Percentiles rank a stretch among this genome's conserved stretches.
These are phyloP conservation scores for Anser cygnoides DNA, from an alignment of 2,113 vertebrate genomes.

Conservation along the genomic window DNA sequence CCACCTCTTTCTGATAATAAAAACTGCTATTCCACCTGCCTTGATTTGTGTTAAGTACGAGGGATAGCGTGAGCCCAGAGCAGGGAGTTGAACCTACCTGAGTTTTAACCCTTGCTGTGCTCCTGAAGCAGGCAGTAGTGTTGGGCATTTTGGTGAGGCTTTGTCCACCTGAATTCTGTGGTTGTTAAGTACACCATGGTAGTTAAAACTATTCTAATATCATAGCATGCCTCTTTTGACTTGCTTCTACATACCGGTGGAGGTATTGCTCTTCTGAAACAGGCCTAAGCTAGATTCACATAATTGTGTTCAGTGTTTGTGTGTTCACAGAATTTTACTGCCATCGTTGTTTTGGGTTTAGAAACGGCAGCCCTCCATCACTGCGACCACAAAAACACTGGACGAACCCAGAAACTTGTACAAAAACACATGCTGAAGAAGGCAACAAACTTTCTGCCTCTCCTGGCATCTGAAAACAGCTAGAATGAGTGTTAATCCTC, in stretches of 20 bases:
- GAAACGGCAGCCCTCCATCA: background rate
- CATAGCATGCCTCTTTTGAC: background rate
- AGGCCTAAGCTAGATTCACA: background rate
- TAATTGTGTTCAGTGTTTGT: background rate
- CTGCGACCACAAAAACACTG: background rate
- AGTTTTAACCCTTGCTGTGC: background rate
- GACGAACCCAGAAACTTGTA: background rate
- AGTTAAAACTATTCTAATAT: background rate
- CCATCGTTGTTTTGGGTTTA: background rate
- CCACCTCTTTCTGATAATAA: background rate
- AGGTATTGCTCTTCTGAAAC: background rate
- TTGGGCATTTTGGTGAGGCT: background rate
- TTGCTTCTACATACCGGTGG: background rate
- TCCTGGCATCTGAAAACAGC: background rate
- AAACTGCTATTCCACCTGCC: background rate
- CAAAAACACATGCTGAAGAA: background rate
- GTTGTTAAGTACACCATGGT: background rate
- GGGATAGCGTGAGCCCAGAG: background rate
- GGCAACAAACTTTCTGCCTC: background rate
- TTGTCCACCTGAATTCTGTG: background rate
- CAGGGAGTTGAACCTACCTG: background rate
- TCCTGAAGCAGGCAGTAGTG: rapidly evolving
- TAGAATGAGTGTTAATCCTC: background rate
- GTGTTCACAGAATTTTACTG: background rate
- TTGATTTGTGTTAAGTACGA: background rate